phyloP scores from a whole-genome alignment of 2,888 invertebrate genomes.

The Eupithecia subumbrata region DNA sequence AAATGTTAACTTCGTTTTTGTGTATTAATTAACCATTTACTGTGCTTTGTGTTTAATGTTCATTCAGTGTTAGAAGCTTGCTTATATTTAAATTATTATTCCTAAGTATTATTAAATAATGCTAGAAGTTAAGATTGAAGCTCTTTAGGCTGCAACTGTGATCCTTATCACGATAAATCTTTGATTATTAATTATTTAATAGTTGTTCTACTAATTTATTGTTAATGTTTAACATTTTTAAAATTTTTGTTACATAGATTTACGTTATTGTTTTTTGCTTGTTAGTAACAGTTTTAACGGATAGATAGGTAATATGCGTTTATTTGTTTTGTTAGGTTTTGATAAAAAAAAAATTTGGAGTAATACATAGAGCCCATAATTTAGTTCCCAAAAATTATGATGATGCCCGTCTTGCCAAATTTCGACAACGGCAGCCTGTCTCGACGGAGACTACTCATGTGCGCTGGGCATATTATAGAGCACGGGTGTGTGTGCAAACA shows the following conservation, averaged over 20 bases:
- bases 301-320: not conserved
- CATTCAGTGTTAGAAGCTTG: not conserved
- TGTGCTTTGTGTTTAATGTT: not conserved
- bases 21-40: not conserved
- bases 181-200: conserved; percentile 52
- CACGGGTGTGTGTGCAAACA: not conserved
- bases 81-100: not conserved
- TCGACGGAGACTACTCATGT: not conserved
- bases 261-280: not conserved
- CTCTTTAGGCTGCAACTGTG: conserved; percentile 81
- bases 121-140: conserved; percentile 45
- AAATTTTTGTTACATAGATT: not conserved
- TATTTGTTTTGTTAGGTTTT: not conserved
- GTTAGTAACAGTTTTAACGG: not conserved
- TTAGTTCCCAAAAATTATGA: not conserved
- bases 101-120: conserved; percentile 1
- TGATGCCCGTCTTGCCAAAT: not conserved
- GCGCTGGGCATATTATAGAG: not conserved
- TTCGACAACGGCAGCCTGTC: not conserved
- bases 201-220: conserved; percentile 43
- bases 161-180: conserved; percentile 66
- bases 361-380: not conserved
- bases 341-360: not conserved
- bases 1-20: not conserved
- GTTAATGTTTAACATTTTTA: not conserved